These are phyloP conservation scores for Rhincodon typus DNA, from an alignment of 2,797 vertebrate genomes.

Conservation along the genomic window DNA sequence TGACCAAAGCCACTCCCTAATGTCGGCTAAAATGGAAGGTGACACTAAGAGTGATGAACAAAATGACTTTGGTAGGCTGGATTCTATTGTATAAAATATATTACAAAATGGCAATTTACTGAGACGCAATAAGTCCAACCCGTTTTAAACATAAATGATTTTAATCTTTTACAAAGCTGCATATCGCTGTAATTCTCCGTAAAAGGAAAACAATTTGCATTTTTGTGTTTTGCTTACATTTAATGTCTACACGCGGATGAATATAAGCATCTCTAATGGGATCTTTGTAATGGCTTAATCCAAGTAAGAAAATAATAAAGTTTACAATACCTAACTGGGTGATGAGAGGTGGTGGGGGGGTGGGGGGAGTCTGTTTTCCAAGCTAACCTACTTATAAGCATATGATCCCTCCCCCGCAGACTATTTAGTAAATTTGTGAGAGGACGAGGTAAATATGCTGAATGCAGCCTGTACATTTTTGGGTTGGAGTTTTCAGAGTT, in stretches of 20 bases:
- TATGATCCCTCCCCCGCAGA: background rate
- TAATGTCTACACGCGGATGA: background rate
- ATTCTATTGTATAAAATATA: background rate
- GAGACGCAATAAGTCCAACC: background rate
- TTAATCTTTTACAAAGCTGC: background rate
- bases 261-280: background rate
- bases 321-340: background rate
- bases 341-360: too few relatives aligned
- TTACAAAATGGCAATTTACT: background rate
- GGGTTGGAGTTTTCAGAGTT: background rate
- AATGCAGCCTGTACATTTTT: too few relatives aligned
- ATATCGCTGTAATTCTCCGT: background rate
- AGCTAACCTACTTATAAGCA: background rate
- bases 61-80: background rate
- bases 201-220: too few relatives aligned
- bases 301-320: background rate
- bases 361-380: too few relatives aligned
- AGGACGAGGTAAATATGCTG: background rate
- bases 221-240: background rate
- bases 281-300: background rate
- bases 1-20: constrained; percentile 41
- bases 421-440: background rate
- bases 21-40: background rate
- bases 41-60: background rate
- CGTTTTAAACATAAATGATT: background rate